Percentiles rank a stretch among this genome's conserved stretches.
Evolutionary conservation across 2,113 vertebrate species (phyloP).

Genomic region (Tyrannus savana): DNA sequence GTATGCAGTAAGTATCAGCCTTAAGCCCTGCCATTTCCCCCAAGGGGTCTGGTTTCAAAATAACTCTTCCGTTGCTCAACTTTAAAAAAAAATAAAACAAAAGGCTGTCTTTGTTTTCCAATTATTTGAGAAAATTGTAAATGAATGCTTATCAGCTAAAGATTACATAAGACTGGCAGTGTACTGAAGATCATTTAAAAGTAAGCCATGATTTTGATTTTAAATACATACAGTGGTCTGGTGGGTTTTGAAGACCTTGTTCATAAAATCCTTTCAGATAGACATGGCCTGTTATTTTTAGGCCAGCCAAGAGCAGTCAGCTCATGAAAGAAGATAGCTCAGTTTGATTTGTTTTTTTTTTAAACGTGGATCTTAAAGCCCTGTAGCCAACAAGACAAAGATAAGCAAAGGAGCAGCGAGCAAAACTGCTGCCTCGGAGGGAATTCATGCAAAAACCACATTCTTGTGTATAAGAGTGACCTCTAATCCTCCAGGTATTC

Average conservation of each 20-base stretch:
- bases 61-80: not conserved
- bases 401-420: not conserved
- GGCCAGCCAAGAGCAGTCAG: conserved; percentile 2
- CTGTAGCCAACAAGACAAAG: conserved; percentile 13
- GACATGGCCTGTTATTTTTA: conserved; percentile 30
- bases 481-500: not conserved
- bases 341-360: not conserved
- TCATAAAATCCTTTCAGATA: conserved; percentile 7
- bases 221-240: not conserved
- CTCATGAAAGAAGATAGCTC: conserved; percentile 2
- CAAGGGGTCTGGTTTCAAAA: conserved; percentile 28
- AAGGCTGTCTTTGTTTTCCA: conserved; percentile 28
- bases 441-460: not conserved
- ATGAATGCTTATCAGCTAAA: not conserved
- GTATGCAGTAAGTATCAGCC: not conserved
- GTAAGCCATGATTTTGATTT: not conserved
- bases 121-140: conserved; percentile 40
- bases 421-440: not conserved
- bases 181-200: not conserved
- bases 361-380: conserved; percentile 12
- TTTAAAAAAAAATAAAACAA: not conserved
- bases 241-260: not conserved
- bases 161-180: not conserved
- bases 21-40: not conserved
- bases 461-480: not conserved